These are phyloP conservation scores for Acipenser transmontanus DNA, from an alignment of 2,797 vertebrate genomes.

Conservation along the genomic window DNA sequence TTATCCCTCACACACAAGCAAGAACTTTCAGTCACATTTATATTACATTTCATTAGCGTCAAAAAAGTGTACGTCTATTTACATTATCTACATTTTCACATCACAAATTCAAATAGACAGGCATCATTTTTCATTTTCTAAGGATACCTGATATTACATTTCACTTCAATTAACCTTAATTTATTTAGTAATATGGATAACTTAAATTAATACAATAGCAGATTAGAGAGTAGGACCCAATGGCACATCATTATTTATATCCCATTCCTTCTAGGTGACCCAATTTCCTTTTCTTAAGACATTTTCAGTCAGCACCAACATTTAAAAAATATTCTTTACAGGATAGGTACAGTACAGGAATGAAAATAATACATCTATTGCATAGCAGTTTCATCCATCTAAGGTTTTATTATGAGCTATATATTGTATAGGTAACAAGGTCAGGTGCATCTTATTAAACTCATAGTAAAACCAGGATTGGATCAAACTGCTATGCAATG, in stretches of 20 bases:
- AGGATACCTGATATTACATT: conserved; percentile 24
- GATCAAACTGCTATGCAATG: too few relatives aligned
- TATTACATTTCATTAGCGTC: neutral
- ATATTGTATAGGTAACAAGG: too few relatives aligned
- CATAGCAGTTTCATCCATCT: too few relatives aligned
- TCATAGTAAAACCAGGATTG: too few relatives aligned
- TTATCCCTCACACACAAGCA: too few relatives aligned
- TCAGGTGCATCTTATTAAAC: too few relatives aligned
- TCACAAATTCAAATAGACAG: neutral
- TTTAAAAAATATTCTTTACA: too few relatives aligned
- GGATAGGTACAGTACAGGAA: too few relatives aligned
- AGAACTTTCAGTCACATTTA: neutral
- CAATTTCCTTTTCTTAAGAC: conserved; percentile 38
- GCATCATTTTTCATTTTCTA: neutral
- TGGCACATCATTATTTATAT: conserved; percentile 49
- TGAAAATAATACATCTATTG: too few relatives aligned
- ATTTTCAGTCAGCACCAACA: conserved; percentile 8
- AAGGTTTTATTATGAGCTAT: too few relatives aligned
- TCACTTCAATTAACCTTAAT: conserved; percentile 46
- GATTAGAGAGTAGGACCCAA: conserved; percentile 33
- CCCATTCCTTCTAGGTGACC: conserved; percentile 57
- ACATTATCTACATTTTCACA: neutral
- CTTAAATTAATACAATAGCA: conserved; percentile 35
- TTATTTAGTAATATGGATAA: conserved; percentile 43
- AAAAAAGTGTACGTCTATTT: neutral